Base-by-base conservation (phyloP, 2,113 vertebrate species). In the Sceloporus tristichus region DNA sequence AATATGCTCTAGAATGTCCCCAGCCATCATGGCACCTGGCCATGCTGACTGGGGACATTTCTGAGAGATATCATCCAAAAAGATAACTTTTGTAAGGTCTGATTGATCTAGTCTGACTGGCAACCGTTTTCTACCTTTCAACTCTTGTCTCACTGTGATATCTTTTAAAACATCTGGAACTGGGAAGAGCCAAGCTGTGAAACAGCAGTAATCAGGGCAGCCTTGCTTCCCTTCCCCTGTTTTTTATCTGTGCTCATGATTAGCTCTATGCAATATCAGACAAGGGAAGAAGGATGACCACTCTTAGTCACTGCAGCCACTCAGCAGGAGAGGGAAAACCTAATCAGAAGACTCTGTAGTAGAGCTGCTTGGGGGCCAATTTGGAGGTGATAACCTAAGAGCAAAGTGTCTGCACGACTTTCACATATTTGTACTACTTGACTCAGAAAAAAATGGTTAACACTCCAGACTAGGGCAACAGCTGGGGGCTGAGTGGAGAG, bases 361-460 rank as follows among this genome's bases (percentile, higher is more conserved):
- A 73, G 19, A 42, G 84, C 25, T 38, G 13, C n/a, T 71, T 71
- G n/a, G 77, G 53, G 48, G 10, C 16, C 77, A 73, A 78, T 80
- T 80, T 87, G 76, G 77, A 80, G 77, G 68, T 80, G 85, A 80
- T 87, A 86, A 34, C 62, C 85, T 70, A 56, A 59, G 29, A 11
- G 29, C 77, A 86, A 79, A 87, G 79, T 38, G 23, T 56, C 13
- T 40, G 14, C 0, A 0, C 79, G n/a, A 29, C 66, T 48, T 86
- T 71, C 85, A 79, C 48, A 79, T 53, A 56, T 27, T n/a, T 16
- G 25, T 86, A 68, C 54, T 79, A 38, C 75, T 70, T 79, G 42
- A 68, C 42, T 78, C 77, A 25, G 16, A 27, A 8, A 5, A 48
- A n/a, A 71, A 71, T n/a, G 68, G n/a, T 85, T 66, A 65, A 85